Conservation (phyloP, 1,140 invertebrate genomes). For the Leptinotarsa lineolata region DNA sequence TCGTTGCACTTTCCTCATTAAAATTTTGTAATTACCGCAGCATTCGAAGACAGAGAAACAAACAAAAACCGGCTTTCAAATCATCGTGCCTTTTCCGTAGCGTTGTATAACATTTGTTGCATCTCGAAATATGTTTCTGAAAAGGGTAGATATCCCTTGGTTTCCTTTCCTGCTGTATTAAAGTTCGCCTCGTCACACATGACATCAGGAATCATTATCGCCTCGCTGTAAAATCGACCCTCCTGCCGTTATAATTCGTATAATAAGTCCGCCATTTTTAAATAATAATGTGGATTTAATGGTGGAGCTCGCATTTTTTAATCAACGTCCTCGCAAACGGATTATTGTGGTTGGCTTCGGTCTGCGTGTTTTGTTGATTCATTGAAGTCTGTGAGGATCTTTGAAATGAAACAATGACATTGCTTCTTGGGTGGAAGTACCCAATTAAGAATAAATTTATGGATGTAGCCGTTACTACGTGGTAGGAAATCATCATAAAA, state of each 20-base stretch:
- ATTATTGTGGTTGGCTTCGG: no score
- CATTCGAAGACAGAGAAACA: constrained; percentile 5
- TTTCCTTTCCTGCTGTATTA: background rate
- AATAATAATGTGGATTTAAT: constrained; percentile 7
- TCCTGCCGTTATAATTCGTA: constrained; percentile 3
- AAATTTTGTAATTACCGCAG: constrained; percentile 50
- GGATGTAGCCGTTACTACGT: no score
- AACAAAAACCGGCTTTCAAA: constrained; percentile 14
- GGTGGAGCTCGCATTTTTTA: background rate
- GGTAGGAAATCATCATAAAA: no score
- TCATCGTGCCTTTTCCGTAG: background rate
- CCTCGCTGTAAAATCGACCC: background rate
- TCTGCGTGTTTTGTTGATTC: no score
- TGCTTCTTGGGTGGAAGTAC: no score
- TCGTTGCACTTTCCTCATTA: constrained; percentile 54
- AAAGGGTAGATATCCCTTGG: background rate
- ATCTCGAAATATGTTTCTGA: background rate
- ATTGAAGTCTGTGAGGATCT: no score
- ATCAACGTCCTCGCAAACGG: background rate
- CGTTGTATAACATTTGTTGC: constrained; percentile 5
- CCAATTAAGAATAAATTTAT: no score
- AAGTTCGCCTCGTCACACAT: constrained; percentile 15
- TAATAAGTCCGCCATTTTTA: constrained; percentile 14
- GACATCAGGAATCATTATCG: constrained; percentile 12
- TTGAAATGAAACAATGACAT: no score